Conservation (phyloP, 2,888 invertebrate genomes). For the Eumacrocentrus americanus region DNA sequence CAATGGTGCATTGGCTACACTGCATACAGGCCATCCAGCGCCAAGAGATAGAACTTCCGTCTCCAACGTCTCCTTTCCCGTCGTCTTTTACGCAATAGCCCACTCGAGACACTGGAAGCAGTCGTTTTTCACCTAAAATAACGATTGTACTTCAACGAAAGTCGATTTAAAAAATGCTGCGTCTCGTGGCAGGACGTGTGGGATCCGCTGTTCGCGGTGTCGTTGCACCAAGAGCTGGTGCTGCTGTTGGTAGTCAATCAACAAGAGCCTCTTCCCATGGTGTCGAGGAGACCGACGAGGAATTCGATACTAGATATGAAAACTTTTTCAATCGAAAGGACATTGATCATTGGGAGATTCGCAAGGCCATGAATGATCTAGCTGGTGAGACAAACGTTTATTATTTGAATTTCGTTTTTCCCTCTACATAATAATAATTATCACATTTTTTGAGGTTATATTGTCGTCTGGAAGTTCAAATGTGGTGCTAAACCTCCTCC, state of each 20-base stretch:
- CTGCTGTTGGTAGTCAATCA: slow-evolving; percentile 49
- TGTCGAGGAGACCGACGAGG: slow-evolving; percentile 78
- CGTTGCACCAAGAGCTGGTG: slow-evolving; percentile 36
- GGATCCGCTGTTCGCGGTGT: slow-evolving; percentile 37
- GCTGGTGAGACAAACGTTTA: slow-evolving; percentile 47
- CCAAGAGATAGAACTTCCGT: neutral
- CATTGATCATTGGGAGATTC: slow-evolving; percentile 94
- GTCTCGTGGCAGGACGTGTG: slow-evolving; percentile 46
- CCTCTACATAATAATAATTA: neutral
- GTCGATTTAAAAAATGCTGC: slow-evolving; percentile 51
- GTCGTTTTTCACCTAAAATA: neutral
- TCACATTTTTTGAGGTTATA: neutral
- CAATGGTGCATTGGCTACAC: neutral
- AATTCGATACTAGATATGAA: slow-evolving; percentile 84
- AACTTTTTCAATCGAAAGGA: slow-evolving; percentile 84
- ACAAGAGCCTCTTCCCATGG: slow-evolving; percentile 61
- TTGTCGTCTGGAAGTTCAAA: neutral
- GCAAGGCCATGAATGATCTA: slow-evolving; percentile 89
- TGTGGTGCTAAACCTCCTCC: neutral
- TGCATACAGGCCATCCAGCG: neutral
- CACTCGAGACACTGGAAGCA: neutral
- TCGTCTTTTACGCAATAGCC: slow-evolving; percentile 3
- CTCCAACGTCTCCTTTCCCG: neutral
- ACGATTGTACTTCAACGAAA: too few species aligned
- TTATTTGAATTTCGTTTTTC: neutral